Base-by-base conservation (phyloP, 2,888 invertebrate genomes). In the Vanessa cardui region DNA sequence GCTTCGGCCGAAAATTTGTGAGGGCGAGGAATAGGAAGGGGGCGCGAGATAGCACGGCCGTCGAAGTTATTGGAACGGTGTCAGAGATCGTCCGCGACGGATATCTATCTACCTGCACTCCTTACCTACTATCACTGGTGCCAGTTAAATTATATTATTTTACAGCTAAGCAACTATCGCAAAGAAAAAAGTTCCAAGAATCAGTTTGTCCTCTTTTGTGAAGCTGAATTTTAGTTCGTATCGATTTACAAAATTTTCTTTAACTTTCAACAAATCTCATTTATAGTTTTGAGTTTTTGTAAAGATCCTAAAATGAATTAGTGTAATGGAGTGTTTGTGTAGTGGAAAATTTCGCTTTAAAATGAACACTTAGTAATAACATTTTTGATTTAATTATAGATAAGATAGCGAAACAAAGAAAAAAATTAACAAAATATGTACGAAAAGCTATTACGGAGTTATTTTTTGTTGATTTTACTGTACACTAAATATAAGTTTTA, bases 31-130 rank as follows among this genome's bases (percentile, higher is more conserved):
- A 70, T 75, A 74, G 70, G 62, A 75, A 71, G 77, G 75, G 69
- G 75, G 80, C 52, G 76, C 72, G 74, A 68, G 72, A 76, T 73
- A 73, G 77, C 73, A 76, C 82, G 78, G 76, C 80, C 83, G 86
- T 88, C 88, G 87, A 87, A 89, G 80, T 89, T 91, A 90, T 90
- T 90, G 89, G 89, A 88, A 86, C 84, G 82, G 81, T 87, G 89
- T 89, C 90, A 89, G 84, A 85, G 86, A 89, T 86, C 86, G 87
- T 79, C 83, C 76, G 82, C 77, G 80, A 77, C 78, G 85, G 84
- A 84, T 85, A 84, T 83, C 83, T 85, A 83, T 84, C 85, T 84
- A 83, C 83, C 83, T 80, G 78, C 80, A 79, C 82, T 82, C 80
- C 78, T 76, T 77, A 72, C 73, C 73, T 74, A 68, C 73, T 72